A percentile compares a stretch with the other conserved stretches of the same genome.
Conservation (phyloP, 2,113 vertebrate genomes). For the Ciconia stormi region DNA sequence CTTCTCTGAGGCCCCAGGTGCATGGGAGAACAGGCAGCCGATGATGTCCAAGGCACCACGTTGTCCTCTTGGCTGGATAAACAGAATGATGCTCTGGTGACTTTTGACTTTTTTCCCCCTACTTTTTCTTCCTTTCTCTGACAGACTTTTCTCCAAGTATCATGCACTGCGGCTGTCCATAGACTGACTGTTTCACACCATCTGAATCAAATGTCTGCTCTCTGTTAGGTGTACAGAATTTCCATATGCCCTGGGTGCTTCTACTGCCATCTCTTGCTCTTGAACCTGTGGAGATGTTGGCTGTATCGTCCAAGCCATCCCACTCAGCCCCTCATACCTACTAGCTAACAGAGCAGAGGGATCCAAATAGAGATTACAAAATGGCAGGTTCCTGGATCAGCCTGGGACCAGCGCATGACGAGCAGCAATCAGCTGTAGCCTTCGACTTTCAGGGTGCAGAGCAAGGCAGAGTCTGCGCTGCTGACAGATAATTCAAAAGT, state of each 20-base stretch:
- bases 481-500: not conserved
- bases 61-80: not conserved
- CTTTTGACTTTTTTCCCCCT: not conserved
- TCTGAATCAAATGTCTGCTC: not conserved
- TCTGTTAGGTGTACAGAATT: not conserved
- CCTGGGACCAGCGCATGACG: fast-evolving
- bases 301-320: not conserved
- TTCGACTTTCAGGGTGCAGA: not conserved
- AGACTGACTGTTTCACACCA: not conserved
- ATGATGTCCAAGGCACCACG: not conserved
- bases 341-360: not conserved
- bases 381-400: not conserved
- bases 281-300: not conserved
- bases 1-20: not conserved
- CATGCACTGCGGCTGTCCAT: not conserved
- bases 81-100: not conserved
- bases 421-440: not conserved
- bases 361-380: not conserved
- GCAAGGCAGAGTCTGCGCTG: not conserved
- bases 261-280: not conserved
- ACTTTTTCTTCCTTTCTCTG: not conserved
- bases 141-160: not conserved
- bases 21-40: not conserved
- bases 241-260: not conserved
- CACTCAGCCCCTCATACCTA: not conserved